Base-by-base conservation (phyloP, 1,140 invertebrate species). In the Gerris buenoi region DNA sequence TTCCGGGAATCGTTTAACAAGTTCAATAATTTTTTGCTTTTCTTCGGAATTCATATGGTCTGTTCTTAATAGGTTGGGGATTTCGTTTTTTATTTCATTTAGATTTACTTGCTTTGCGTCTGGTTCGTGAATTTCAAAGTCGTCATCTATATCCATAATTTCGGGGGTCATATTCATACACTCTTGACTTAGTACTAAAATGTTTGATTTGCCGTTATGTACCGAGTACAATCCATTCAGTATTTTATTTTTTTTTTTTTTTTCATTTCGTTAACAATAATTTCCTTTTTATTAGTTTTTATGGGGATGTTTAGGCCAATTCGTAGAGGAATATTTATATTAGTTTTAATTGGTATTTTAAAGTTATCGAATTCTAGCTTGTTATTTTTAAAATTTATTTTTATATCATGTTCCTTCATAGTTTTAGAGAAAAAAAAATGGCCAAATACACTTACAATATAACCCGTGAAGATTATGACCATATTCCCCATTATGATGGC, bases 351-450 rank as follows among this genome's bases (percentile, higher is more conserved):
- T 13, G 58, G 58, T 14, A 60, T 15, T 60, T 60, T 60, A 5
- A 60, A 5, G 15, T 14, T 22, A 22, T 60, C 23, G 5, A 22
- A 60, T 22, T 60, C 58, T 5, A 60, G 3, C 3, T 60, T 5
- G 22, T 60, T 60, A 25, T 60, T 60, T 60, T 60, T 60, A 60
- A 60, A 60, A 60, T 60, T 60, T 5, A 60, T 22, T 3, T 22
- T 60, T 25, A 60, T 60, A 22, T 60, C 23, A 25, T 60, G 58
- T 5, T 60, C 58, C 23, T 60, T 60, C 58, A 60, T 60, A 14
- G 58, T 22, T 60, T 60, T 60, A 60, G n/a, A n/a, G n/a, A n/a
- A n/a, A n/a, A n/a, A n/a, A n/a, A n/a, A n/a, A n/a, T n/a, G n/a
- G n/a, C n/a, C n/a, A n/a, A n/a, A n/a, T n/a, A n/a, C n/a, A n/a